These are phyloP conservation scores for Lonchura striata DNA, from an alignment of 2,113 vertebrate genomes.

Conservation along the genomic window DNA sequence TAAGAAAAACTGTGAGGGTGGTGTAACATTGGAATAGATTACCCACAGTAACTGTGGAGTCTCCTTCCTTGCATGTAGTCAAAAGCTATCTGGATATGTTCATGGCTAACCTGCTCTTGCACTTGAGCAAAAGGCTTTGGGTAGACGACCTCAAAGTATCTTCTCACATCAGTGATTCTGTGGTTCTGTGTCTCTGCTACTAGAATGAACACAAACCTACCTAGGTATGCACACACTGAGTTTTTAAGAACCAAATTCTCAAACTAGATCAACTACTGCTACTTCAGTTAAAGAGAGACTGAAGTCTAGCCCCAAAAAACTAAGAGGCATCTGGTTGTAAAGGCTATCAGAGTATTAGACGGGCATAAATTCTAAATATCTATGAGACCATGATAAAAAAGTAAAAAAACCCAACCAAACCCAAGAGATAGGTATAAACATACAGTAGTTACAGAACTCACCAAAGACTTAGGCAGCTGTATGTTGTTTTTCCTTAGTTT, in stretches of 20 bases:
- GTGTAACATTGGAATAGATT: neutral
- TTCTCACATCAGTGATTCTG: neutral
- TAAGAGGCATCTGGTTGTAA: neutral
- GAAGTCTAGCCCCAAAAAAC: neutral
- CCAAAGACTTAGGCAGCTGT: conserved; percentile 75
- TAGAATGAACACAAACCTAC: neutral
- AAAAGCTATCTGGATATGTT: neutral
- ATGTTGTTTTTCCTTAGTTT: conserved; percentile 25
- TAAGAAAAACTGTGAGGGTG: neutral
- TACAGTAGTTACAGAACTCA: conserved; percentile 31
- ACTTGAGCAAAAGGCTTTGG: neutral
- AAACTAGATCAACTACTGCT: neutral
- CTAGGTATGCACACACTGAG: neutral
- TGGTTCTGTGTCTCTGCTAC: neutral
- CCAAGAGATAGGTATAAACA: neutral
- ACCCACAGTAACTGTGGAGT: neutral
- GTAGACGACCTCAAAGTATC: neutral
- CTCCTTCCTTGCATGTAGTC: neutral
- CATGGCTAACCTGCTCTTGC: neutral
- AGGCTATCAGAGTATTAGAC: neutral
- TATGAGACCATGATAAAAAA: neutral
- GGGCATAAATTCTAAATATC: neutral
- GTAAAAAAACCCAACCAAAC: neutral
- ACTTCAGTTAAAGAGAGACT: neutral
- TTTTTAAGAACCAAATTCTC: neutral